Base-by-base conservation (phyloP, 2,797 vertebrate species). In the Meriones psammophilus region DNA sequence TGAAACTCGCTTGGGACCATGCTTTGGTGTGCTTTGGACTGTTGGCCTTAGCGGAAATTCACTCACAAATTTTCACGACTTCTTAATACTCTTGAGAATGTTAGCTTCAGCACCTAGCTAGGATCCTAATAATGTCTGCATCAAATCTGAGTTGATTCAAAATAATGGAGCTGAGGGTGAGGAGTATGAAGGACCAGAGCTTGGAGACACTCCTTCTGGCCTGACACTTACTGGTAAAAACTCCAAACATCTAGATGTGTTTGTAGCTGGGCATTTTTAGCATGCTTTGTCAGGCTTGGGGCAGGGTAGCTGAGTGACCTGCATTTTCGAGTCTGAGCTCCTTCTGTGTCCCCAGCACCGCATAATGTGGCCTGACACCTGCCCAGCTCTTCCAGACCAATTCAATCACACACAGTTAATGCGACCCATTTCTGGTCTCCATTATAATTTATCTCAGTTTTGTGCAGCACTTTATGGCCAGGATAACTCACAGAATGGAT, bases 391-490 rank as follows among this genome's bases (percentile, higher is more conserved):
- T 36, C 15, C 84, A 79, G 86, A 60, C 95, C 94, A 97, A 96
- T 97, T 95, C 96, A 88, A 20, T 97, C 88, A 90, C 28, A 66
- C 94, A 46, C 95, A 76, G 94, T 96, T 97, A 97, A 97, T 97
- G 96, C 83, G 95, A 92, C 96, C 92, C 87, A 95, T 97, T 98
- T 97, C 95, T 96, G 88, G 89, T 89, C 92, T 97, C 97, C 95
- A 97, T 98, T 97, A 98, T 94, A 98, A 97, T 98, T 97, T 97
- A 97, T 98, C 97, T 96, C 95, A 76, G 79, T 98, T 98, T 98
- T 96, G 93, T n/a, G 56, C 96, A 95, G 95, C 92, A 96, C 96
- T 94, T 98, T 98, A 92, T 95, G 97, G 98, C 97, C 95, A 96
- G 92, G 97, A 96, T 97, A 98, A 97, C 94, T 86, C 92, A 94